Evolutionary conservation across 1,140 invertebrate species (phyloP).

Genomic region (Papilio machaon): DNA sequence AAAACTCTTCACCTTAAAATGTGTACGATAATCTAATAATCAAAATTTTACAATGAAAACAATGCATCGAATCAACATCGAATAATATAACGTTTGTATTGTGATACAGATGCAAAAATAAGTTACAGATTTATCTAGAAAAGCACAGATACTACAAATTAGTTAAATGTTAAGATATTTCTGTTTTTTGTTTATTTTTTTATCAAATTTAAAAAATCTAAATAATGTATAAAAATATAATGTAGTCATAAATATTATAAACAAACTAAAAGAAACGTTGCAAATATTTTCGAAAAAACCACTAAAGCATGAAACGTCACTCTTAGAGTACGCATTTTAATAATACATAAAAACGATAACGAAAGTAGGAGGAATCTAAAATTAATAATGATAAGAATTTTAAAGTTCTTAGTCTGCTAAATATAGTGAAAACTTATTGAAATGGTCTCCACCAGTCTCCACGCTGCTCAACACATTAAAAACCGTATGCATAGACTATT

Average conservation of each 20-base stretch:
- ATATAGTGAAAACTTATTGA: too few species aligned
- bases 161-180: not conserved
- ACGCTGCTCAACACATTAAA: not conserved
- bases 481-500: not conserved
- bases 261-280: too few species aligned
- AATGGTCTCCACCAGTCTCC: too few species aligned
- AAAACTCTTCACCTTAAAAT: constrained; percentile 41
- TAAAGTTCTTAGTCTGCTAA: not conserved
- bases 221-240: not conserved
- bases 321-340: not conserved
- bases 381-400: not conserved
- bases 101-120: constrained; percentile 49
- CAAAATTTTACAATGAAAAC: constrained; percentile 55
- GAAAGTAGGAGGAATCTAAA: too few species aligned
- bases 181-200: not conserved
- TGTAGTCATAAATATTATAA: too few species aligned
- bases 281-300: too few species aligned
- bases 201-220: not conserved
- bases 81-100: constrained; percentile 56
- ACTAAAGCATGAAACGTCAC: too few species aligned
- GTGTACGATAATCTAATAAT: constrained; percentile 46
- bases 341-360: not conserved
- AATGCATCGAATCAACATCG: constrained; percentile 57
- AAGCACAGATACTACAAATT: not conserved
- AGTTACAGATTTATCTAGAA: constrained; percentile 17